Base-by-base conservation (phyloP, 2,797 vertebrate species). In the Halcyon smyrnensis region DNA sequence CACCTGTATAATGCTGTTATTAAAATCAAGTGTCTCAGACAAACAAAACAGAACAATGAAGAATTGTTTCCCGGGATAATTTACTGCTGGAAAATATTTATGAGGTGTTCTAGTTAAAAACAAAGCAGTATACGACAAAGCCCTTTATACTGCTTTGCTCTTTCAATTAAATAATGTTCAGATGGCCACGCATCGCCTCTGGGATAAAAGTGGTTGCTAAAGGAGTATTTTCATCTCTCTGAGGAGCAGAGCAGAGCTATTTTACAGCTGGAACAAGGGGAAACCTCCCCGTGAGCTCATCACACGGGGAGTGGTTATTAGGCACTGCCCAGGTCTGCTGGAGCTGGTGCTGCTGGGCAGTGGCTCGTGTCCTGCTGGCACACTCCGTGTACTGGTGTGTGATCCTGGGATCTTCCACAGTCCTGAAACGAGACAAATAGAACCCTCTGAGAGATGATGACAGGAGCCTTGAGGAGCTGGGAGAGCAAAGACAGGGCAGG, bases 391-490 rank as follows among this genome's bases (percentile, higher is more conserved):
- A 8, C 48, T 50, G 48, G 48, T 25, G 5, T 18, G 73, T 11
- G 1, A 0, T 0, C 60, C 65, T 11, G 27, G 30, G 3, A 6
- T 11, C 11, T 1, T 7, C 71, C 6, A 0, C 3, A 8, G 5
- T 46, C 54, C 84, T 64, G 51, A 4, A n/a, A 20, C 0, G 21
- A 14, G 11, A 11, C 32, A 14, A 34, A 3, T 5, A 25, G 1
- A 28, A 36, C 5, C 21, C 25, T 36, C 16, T 20, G 36, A 6
- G 51, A 53, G 51, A 7, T 16, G 51, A 17, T 30, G 45, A 53
- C 51, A 2, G 51, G 62, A 59, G 51, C 63, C 51, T 15, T 3
- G 56, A 12, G 56, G 11, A 48, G 8, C 34, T 30, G 69, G 60
- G 60, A 39, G 15, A 8, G 71, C 39, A 32, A 8, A 28, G 45